Evolutionary conservation across 2,113 vertebrate species (phyloP), one percentile per base, ranked within the genome.

Genomic region (Melozone crissalis): DNA sequence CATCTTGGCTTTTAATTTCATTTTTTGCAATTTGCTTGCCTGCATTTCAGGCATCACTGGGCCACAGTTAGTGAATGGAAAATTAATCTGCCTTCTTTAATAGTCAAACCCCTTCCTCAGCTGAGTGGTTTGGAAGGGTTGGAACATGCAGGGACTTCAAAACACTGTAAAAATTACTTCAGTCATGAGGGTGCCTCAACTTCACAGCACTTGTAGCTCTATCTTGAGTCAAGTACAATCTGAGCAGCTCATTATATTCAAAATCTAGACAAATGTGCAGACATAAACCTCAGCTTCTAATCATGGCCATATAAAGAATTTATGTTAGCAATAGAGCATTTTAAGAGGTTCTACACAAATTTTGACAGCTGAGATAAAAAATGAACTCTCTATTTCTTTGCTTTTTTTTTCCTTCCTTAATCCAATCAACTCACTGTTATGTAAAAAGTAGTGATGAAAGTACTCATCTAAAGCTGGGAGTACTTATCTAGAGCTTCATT

Each of bases 11-110:
- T 95, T 90, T 85, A 71, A 83, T 51, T 74, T 4, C 11, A 69
- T 82, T 66, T 85, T 87, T 51, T 83, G 37, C 33, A 39, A 80
- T 39, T 89, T 91, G 16, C 73, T 91, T 91, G 51, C 67, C 49
- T 80, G 46, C 5, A 51, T 69, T 91, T 90, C 75, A 73, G 75
- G 43, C 71, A 47, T 69, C 90, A 74, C 55, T 89, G 46, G 24
- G 26, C 52, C 74, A 65, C 27, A 93, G n/a, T 21, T 76, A 80
- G 51, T 66, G 63, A 95, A 88, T 11, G 47, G 71, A 83, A 97
- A 95, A 95, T 77, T 83, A 91, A 95, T 39, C 71, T 61, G 11
- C 67, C 55, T 95, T 85, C 66, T 85, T 41, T 90, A 92, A 91
- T 72, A 79, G 49, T 44, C 54, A 57, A n/a, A 72, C 9, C 6